These are phyloP conservation scores for Vanessa tameamea DNA, from an alignment of 1,140 invertebrate species.

Conservation along the genomic window DNA sequence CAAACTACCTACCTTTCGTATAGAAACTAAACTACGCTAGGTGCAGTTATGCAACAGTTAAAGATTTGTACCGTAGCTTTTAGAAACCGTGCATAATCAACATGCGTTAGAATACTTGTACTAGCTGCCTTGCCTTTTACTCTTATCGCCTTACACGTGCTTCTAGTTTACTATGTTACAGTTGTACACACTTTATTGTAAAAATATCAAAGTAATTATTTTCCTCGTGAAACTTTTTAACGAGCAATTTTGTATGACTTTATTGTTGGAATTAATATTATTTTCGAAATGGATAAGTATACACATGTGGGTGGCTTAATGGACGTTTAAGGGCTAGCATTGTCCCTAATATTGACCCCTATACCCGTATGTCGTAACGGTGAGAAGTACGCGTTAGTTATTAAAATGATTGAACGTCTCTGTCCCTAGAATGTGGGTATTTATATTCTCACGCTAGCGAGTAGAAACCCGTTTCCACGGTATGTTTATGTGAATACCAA, in stretches of 20 bases:
- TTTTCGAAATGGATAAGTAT: conserved; percentile 1
- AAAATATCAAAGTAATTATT: conserved; percentile 4
- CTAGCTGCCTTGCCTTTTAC: conserved; percentile 44
- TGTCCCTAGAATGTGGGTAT: conserved; percentile 24
- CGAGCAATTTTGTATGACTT: not conserved
- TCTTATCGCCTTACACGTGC: conserved; percentile 66
- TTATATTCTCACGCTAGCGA: conserved; percentile 41
- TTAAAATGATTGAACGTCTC: conserved; percentile 21
- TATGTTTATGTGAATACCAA: conserved; percentile 49
- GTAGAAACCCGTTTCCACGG: conserved; percentile 45
- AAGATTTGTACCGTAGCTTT: conserved; percentile 48
- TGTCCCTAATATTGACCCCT: conserved; percentile 2
- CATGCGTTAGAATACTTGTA: conserved; percentile 37
- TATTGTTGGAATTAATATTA: not conserved
- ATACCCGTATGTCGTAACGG: not conserved
- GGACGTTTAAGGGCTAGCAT: not conserved
- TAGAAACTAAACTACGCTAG: conserved; percentile 23
- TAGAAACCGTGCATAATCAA: conserved; percentile 52
- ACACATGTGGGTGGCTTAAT: not conserved
- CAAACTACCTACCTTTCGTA: conserved; percentile 23
- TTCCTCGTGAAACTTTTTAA: conserved; percentile 1
- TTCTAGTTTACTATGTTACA: conserved; percentile 44
- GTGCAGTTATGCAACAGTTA: conserved; percentile 39
- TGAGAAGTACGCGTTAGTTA: conserved; percentile 7
- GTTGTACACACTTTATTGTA: conserved; percentile 12